Percentiles rank a stretch among this genome's conserved stretches.
phyloP scores from a whole-genome alignment of 2,113 vertebrate genomes.

The Kobus ellipsiprymnus region DNA sequence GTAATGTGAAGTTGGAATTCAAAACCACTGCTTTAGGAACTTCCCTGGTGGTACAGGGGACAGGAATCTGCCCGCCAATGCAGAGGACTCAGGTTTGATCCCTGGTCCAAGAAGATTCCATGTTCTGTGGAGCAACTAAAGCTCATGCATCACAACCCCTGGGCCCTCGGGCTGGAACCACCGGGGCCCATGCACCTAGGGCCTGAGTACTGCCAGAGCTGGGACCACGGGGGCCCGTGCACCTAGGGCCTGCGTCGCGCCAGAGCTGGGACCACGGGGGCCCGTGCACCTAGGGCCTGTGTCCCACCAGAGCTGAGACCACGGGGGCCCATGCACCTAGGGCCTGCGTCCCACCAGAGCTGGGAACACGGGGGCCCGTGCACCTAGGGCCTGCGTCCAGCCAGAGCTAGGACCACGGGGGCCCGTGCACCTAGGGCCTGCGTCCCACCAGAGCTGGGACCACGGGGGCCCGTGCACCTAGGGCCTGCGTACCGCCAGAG shows the following conservation, averaged over 20 bases:
- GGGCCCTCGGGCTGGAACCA: not conserved
- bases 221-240: too few species aligned
- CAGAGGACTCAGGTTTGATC: not conserved
- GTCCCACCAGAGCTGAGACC: too few species aligned
- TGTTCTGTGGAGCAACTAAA: not conserved
- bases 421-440: rapidly evolving
- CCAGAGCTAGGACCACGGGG: too few species aligned
- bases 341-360: too few species aligned
- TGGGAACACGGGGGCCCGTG: too few species aligned
- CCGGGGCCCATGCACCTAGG: rapidly evolving
- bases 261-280: too few species aligned
- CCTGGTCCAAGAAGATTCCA: not conserved
- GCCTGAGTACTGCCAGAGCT: too few species aligned
- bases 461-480: rapidly evolving
- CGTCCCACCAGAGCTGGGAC: too few species aligned
- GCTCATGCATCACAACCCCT: rapidly evolving
- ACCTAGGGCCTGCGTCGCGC: too few species aligned
- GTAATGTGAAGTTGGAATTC: not conserved
- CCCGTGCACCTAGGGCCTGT: too few species aligned
- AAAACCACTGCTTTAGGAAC: not conserved
- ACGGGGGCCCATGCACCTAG: too few species aligned
- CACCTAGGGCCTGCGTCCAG: rapidly evolving
- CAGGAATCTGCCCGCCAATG: not conserved
- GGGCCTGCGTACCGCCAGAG: rapidly evolving
- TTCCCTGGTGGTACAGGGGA: not conserved